A percentile compares a stretch with the other conserved stretches of the same genome.
Evolutionary conservation across 1,140 invertebrate species (phyloP).

Genomic region (Drosophila saltans): DNA sequence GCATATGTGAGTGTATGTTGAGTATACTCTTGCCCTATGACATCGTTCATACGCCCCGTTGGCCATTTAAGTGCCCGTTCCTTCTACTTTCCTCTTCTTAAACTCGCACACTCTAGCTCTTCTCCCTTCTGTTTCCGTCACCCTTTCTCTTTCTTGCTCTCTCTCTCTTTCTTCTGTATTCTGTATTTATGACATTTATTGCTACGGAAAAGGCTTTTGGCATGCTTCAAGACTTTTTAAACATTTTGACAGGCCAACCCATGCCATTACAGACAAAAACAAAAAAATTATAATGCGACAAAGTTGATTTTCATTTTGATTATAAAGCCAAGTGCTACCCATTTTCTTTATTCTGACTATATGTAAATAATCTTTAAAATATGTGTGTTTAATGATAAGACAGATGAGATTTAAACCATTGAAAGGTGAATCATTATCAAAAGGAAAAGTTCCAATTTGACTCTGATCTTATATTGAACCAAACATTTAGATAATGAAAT

Average conservation of each 20-base stretch:
- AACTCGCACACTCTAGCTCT: no score
- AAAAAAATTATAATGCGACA: constrained; percentile 4
- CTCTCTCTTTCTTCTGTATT: not conserved
- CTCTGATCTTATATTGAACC: no score
- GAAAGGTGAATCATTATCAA: no score
- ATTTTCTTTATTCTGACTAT: not conserved
- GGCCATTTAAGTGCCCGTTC: constrained; percentile 68
- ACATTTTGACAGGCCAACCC: constrained; percentile 51
- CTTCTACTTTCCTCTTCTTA: not conserved
- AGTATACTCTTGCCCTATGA: constrained; percentile 63
- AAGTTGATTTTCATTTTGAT: constrained; percentile 2
- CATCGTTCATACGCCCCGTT: constrained; percentile 78
- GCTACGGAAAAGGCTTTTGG: constrained; percentile 77
- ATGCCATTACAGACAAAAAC: not conserved
- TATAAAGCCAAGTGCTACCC: constrained; percentile 4
- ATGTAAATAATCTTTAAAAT: not conserved
- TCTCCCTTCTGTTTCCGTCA: no score
- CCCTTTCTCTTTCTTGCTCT: not conserved
- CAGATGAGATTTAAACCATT: not conserved
- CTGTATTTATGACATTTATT: constrained; percentile 72
- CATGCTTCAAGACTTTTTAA: constrained; percentile 68
- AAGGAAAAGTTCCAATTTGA: no score
- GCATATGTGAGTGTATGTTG: constrained; percentile 38
- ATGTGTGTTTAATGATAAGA: not conserved
- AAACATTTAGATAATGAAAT: no score